Evolutionary conservation across 1,140 invertebrate species (phyloP), one percentile per base, ranked within the genome.

Genomic region (Drosophila simulans): DNA sequence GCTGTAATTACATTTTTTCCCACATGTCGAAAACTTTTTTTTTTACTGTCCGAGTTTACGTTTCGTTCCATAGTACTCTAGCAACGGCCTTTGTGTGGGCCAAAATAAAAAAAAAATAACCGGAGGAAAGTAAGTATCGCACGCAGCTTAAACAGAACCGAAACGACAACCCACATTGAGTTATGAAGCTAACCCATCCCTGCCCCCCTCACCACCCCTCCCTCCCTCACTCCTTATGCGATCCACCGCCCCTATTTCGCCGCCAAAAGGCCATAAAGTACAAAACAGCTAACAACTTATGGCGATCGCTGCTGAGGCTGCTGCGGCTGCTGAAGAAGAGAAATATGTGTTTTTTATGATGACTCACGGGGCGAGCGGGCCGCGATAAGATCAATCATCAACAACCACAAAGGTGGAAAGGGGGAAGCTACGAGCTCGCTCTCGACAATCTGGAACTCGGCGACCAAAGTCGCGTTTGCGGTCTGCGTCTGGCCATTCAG

Each of bases 341-440:
- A 54, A 62, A 66, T 37, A 58, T 77, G 52, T 75, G 62, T 69
- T 51, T 80, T 77, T 82, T 82, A 82, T 68, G 83, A 86, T 86
- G 83, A 86, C 84, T 86, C 83, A 86, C 66, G 66, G 42, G 80
- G 60, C 34, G 66, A 58, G 73, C 65, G 48, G 60, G 48, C 43
- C 56, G 79, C 83, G 83, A 86, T 86, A 86, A 86, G 83, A 86
- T 86, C 83, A 86, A 86, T 86, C 83, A 86, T 77, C 83, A 83
- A 58, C 83, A 83, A 58, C 72, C 80, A 69, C 78, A 77, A 53
- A 35, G 22, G 52, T 39, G 40, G 25, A n/a, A 17, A 13, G 25
- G 20, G 22, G 64, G 63, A 10, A 13, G 56, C 22, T 39, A 60
- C 57, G 56, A 62, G 43, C 51, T 49, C 51, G 43, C 49, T 46